A percentile compares a stretch with the other conserved stretches of the same genome.
Evolutionary conservation across 2,113 vertebrate genomes (phyloP).

Genomic region (cat (Felis catus)): DNA sequence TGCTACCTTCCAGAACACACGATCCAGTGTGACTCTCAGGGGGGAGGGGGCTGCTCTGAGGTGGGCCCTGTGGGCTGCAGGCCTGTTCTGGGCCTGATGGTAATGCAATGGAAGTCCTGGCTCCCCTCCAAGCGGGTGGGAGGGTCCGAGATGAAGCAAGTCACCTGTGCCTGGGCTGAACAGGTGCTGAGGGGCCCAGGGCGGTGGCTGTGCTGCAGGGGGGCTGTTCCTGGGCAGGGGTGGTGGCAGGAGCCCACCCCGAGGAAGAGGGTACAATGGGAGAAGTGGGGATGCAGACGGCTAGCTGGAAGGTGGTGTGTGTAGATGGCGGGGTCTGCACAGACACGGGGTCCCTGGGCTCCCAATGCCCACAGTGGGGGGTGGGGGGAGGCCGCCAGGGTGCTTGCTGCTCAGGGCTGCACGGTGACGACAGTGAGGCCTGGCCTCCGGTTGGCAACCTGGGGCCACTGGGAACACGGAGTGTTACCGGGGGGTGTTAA

Average conservation of each 20-base stretch:
- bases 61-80: background rate
- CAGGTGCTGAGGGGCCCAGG: too few relatives aligned
- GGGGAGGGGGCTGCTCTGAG: background rate
- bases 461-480: background rate
- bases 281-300: background rate
- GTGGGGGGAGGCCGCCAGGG: too few relatives aligned
- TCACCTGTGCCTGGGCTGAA: background rate
- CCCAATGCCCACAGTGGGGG: background rate
- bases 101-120: background rate
- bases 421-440: background rate
- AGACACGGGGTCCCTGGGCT: background rate
- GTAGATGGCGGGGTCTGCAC: rapidly evolving
- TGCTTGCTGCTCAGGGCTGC: background rate
- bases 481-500: background rate
- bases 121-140: background rate
- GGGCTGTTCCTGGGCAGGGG: too few relatives aligned
- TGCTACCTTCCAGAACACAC: background rate
- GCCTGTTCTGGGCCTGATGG: background rate
- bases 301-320: background rate
- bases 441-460: background rate
- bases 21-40: background rate
- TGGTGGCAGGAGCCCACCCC: rapidly evolving
- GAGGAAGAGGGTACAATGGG: rapidly evolving
- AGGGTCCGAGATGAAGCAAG: background rate
- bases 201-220: too few relatives aligned